Evolutionary conservation across 2,113 vertebrate species (phyloP), one percentile per base, ranked within the genome.

Genomic region (Nothobranchius furzeri): DNA sequence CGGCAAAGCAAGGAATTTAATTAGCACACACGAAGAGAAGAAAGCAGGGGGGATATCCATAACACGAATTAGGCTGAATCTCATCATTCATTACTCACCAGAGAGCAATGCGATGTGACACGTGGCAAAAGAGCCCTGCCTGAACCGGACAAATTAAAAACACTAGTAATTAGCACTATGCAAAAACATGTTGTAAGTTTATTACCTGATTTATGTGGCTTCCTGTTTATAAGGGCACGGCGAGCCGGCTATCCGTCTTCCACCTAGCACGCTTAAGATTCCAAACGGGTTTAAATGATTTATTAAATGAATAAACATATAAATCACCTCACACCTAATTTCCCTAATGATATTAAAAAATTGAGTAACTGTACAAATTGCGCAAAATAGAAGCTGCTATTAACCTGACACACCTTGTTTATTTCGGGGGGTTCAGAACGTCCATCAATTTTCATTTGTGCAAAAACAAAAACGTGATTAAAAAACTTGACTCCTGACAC

Each of bases 341-440:
- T 92, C 81, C 89, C 89, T 93, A 93, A 93, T 92, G 89, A 93
- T 92, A 91, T 93, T 92, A 91, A 88, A 91, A 88, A 91, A 91
- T 90, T 86, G 83, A 92, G 85, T 93, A 91, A 93, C 85, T 85
- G 88, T 91, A 91, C 82, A 92, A 91, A 93, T 88, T 91, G 91
- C 70, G 75, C 81, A 83, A 88, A 89, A 91, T 91, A 89, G 86
- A 90, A 89, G 89, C 75, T 72, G 84, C 89, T 87, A 92, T 93
- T 94, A 93, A 93, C 93, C 92, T 75, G 79, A 46, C 64, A 82
- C 85, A 87, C 90, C 89, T 90, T 91, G 87, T 85, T 81, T 91
- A 20, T 91, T 90, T 57, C 62, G 25, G 70, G 69, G 81, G 69
- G 81, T 90, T 91, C 86, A 86, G 87, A 87, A 82, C 43, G 62